Evolutionary conservation across 1,140 invertebrate genomes (phyloP), one percentile per base, ranked within the genome.

Genomic region (Drosophila biarmipes): DNA sequence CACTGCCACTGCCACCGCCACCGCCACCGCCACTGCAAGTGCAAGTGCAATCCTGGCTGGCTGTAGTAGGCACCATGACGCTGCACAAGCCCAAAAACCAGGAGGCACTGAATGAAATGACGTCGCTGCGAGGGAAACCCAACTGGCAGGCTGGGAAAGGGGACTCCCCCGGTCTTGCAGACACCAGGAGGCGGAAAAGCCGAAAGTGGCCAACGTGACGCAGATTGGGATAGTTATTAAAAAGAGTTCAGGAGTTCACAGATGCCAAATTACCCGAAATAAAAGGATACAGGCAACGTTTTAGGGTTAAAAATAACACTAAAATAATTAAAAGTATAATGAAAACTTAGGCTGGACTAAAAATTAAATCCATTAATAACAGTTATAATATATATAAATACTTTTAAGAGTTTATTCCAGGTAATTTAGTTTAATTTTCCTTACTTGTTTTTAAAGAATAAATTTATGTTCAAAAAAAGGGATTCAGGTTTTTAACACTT

Each of bases 21-120:
- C 57, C 66, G 42, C 56, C 61, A 43, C 38, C 55, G 57, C 10
- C 17, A 27, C n/a, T 66, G 34, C 14, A 61, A 74, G 58, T 69
- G 80, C 53, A 78, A 85, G 68, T 87, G 73, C 75, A 67, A 76
- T 46, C 43, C 54, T 57, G 27, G 45, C 52, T 55, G 58, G 59
- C 62, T 55, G 81, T 86, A 87, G 81, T 86, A 86, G 78, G 55
- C 73, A 81, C 63, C 73, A 74, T 86, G 82, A 86, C 78, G 78
- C 73, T 86, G 78, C 82, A 78, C 59, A 45, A 77, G 68, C 38
- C 21, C 12, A 46, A 34, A 35, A 69, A 57, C 29, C 46, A 58
- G 74, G 37, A 63, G 54, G 73, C 73, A 81, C 59, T 86, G 81
- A 86, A 86, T 86, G 81, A 86, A 86, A 75, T 84, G 68, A 81